Evolutionary conservation across 2,113 vertebrate genomes (phyloP).

Genomic region (Cariama cristata): DNA sequence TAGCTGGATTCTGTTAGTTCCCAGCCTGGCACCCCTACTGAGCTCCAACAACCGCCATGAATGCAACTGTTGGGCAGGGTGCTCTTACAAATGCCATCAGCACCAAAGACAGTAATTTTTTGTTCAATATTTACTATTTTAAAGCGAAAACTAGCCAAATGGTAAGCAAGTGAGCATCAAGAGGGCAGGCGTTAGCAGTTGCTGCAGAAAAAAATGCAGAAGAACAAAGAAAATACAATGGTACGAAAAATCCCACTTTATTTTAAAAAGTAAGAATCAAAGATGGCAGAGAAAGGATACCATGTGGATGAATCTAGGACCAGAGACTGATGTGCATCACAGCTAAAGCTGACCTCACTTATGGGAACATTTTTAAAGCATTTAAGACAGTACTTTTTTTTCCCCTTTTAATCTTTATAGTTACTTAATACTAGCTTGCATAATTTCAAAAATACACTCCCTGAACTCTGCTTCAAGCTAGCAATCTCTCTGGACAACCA

Average conservation of each 20-base stretch:
- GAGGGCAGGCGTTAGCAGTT: background rate
- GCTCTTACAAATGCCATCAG: background rate
- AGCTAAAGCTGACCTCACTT: background rate
- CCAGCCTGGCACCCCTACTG: background rate
- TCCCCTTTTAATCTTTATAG: background rate
- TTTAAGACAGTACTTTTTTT: background rate
- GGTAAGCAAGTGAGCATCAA: background rate
- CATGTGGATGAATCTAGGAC: background rate
- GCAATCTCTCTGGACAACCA: background rate
- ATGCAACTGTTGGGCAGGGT: background rate
- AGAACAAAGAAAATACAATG: background rate
- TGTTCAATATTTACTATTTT: background rate
- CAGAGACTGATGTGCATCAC: accelerated
- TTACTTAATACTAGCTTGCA: background rate
- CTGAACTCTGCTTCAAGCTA: background rate
- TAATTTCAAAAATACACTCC: background rate
- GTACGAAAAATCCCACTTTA: background rate
- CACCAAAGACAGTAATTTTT: background rate
- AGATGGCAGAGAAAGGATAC: background rate
- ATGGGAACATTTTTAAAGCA: background rate
- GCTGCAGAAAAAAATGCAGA: background rate
- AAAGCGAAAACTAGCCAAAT: background rate
- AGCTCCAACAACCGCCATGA: background rate
- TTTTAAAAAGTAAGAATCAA: background rate
- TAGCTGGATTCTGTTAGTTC: background rate